Evolutionary conservation across 2,797 vertebrate genomes (phyloP), one percentile per base, ranked within the genome.

Genomic region (Squalus acanthias): DNA sequence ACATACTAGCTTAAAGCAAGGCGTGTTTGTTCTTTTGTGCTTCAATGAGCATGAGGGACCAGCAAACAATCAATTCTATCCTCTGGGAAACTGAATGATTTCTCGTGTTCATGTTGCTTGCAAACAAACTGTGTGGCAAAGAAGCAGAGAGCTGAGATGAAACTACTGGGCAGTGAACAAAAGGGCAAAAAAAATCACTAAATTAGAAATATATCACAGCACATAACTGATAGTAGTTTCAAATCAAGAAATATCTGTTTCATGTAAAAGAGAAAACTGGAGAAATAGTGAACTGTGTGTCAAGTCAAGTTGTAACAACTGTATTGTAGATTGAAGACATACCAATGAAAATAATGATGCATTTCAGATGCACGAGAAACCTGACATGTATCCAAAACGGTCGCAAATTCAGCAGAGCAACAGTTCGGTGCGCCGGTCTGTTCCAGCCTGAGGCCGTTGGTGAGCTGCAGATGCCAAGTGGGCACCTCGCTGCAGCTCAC

Each of bases 61-160:
- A n/a, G 89, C 60, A 57, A 92, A n/a, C 13, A 91, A 65, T 63
- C 89, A 92, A 33, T 92, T n/a, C 79, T 46, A 15, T 92, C 89
- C 60, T 92, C n/a, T n/a, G 60, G 89, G 60, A 92, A 65, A n/a
- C 33, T 92, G 13, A 92, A 63, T 63, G n/a, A 92, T 92, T 92
- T 65, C 26, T n/a, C 89, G 65, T 65, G 33, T 65, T n/a, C 57
- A 33, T 92, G 33, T 92, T 92, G 60, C 29, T 92, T 65, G 89
- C 60, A 85, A 20, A 82, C 76, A 82, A 85, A 46, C 17, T 0
- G 76, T 46, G 39, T 85, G 79, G 5, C 39, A 63, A 63, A 63
- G 89, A 92, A 13, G 89, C 60, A n/a, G 29, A 12, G 33, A 20
- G 26, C 50, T 29, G 87, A 89, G 87, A 60, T 60, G 53, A 89